Evolutionary conservation across 2,113 vertebrate species (phyloP).

Genomic region (Gavialis gangeticus): DNA sequence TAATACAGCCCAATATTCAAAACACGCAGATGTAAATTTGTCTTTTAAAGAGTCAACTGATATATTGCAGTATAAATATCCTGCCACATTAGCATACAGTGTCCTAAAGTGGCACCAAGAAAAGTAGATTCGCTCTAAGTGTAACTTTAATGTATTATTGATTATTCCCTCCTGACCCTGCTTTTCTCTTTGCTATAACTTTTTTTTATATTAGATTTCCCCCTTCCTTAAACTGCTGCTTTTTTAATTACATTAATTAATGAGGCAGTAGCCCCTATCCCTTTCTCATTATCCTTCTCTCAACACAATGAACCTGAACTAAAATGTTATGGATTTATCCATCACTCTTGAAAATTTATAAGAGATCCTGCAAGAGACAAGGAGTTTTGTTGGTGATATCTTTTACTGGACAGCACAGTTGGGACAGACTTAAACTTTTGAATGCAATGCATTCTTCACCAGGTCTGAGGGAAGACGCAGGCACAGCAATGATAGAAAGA

Average conservation of each 20-base stretch:
- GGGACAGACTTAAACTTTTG: too few species aligned
- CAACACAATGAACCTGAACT: background rate
- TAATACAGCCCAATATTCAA: background rate
- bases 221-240: background rate
- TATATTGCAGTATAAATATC: slow-evolving; percentile 38
- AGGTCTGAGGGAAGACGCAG: too few species aligned
- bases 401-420: too few species aligned
- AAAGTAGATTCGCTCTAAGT: slow-evolving; percentile 29
- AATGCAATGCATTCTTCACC: too few species aligned
- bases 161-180: background rate
- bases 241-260: background rate
- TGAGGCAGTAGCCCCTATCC: background rate
- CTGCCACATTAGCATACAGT: background rate
- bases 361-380: background rate
- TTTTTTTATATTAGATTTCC: background rate
- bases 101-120: background rate
- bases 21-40: slow-evolving; percentile 20
- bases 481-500: too few species aligned
- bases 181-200: background rate
- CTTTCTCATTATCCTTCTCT: background rate
- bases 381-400: too few species aligned
- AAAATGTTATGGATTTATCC: background rate
- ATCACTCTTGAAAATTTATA: background rate
- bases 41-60: slow-evolving; percentile 5
- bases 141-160: slow-evolving; percentile 19